phyloP scores from a whole-genome alignment of 2,113 vertebrate genomes.

The Embiotoca jacksoni region DNA sequence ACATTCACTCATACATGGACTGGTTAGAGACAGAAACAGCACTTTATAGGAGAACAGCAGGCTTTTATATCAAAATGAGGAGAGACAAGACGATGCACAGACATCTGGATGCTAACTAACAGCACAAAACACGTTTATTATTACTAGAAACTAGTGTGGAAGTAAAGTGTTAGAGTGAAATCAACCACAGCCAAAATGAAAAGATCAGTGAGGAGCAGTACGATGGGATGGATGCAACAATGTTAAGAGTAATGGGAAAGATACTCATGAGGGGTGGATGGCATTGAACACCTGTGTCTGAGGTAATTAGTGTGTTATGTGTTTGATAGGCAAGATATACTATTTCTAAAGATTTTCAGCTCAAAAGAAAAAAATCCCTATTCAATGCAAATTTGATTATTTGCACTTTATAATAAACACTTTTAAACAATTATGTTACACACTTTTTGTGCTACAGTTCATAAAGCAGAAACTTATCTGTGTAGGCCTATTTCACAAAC shows the following conservation, averaged over 20 bases:
- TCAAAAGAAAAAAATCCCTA: neutral
- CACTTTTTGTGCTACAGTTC: constrained; percentile 10
- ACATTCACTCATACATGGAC: constrained; percentile 73
- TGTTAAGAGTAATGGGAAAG: neutral
- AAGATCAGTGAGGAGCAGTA: constrained; percentile 15
- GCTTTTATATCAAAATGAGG: constrained; percentile 57
- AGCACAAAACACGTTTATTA: constrained; percentile 11
- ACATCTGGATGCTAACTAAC: neutral
- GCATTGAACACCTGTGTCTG: constrained; percentile 8
- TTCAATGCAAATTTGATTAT: constrained; percentile 11
- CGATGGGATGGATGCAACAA: constrained; percentile 9
- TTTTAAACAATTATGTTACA: neutral
- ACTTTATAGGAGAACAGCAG: constrained; percentile 65
- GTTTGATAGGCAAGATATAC: constrained; percentile 15
- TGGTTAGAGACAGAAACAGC: constrained; percentile 79
- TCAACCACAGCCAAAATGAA: neutral
- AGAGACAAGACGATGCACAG: neutral
- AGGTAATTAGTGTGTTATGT: constrained; percentile 55
- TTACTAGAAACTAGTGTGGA: neutral
- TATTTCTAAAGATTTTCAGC: neutral
- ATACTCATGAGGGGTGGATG: neutral
- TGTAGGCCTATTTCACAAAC: neutral
- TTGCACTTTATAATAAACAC: constrained; percentile 28
- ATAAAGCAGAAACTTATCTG: constrained; percentile 5
- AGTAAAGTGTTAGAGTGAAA: constrained; percentile 13